Evolutionary conservation across 2,113 vertebrate genomes (phyloP), one percentile per base, ranked within the genome.

Genomic region (Coptodon rendalli): DNA sequence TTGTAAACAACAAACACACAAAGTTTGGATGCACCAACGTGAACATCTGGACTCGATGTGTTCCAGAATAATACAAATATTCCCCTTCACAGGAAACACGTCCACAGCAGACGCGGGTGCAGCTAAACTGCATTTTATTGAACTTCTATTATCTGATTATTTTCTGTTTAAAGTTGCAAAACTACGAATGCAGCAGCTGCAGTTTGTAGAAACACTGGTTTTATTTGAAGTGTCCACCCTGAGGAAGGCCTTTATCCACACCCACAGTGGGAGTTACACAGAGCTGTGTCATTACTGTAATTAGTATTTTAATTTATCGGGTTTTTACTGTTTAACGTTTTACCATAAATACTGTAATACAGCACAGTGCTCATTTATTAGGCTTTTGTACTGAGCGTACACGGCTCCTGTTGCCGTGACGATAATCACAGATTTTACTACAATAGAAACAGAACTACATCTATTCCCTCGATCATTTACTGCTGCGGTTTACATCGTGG

Each of bases 111-210:
- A 34, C 0, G 14, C 13, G 6, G 7, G 31, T 7, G 9, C 16
- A 66, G 34, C 6, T 38, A 8, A 22, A 4, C 17, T n/a, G 34
- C 4, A 52, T 9, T 19, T 19, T 52, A 19, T 3, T 52, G 2
- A 52, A 19, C 7, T 8, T n/a, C 34, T 12, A 0, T 38, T 3
- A 63, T 10, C 59, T 6, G 3, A 63, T 7, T 12, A 1, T 66
- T n/a, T n/a, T 38, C 61, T 66, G 34, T n/a, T 12, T n/a, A n/a
- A n/a, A 5, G 17, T 4, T 57, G 24, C 12, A 38, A 17, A 59
- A 9, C 56, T 59, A 29, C 27, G 6, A 5, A 3, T 66, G 17
- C 6, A 38, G 61, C 61, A 38, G 59, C 57, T 61, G 27, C 56
- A 17, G 57, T 59, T 59, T 59, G 57, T 4, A 59, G 8, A n/a